Evolutionary conservation across 2,888 invertebrate genomes (phyloP).

Genomic region (Nephrotoma appendiculata): DNA sequence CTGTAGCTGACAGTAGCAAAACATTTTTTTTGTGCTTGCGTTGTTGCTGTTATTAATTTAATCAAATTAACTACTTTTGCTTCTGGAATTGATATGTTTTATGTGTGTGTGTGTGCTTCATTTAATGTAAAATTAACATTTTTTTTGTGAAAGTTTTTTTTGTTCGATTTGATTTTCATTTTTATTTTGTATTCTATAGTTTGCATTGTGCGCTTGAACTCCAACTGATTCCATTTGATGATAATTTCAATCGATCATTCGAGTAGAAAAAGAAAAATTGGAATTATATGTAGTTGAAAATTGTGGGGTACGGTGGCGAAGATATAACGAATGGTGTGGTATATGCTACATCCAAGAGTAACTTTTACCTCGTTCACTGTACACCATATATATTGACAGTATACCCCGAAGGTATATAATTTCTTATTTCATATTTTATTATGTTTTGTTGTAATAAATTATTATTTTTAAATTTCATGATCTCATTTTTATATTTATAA

Average conservation of each 20-base stretch:
- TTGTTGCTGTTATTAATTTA: background rate
- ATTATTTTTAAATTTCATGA: background rate
- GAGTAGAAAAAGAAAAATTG: background rate
- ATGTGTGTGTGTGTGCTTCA: too few relatives aligned
- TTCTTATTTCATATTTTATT: background rate
- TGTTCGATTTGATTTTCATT: background rate
- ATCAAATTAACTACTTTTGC: background rate
- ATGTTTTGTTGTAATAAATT: background rate
- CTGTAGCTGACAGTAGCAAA: background rate
- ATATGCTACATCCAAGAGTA: background rate
- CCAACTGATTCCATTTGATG: background rate
- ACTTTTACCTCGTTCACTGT: background rate
- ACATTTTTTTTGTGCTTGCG: background rate
- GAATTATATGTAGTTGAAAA: background rate
- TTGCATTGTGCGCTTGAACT: background rate
- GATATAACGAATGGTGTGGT: background rate
- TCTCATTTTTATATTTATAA: background rate
- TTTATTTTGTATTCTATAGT: background rate
- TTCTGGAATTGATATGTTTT: background rate
- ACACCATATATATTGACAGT: background rate
- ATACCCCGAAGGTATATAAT: background rate
- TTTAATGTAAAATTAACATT: background rate
- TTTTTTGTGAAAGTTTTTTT: background rate
- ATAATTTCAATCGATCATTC: background rate
- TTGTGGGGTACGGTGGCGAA: background rate